These are phyloP conservation scores for Athalia circularis DNA, from an alignment of 2,888 invertebrate genomes.

Conservation along the genomic window DNA sequence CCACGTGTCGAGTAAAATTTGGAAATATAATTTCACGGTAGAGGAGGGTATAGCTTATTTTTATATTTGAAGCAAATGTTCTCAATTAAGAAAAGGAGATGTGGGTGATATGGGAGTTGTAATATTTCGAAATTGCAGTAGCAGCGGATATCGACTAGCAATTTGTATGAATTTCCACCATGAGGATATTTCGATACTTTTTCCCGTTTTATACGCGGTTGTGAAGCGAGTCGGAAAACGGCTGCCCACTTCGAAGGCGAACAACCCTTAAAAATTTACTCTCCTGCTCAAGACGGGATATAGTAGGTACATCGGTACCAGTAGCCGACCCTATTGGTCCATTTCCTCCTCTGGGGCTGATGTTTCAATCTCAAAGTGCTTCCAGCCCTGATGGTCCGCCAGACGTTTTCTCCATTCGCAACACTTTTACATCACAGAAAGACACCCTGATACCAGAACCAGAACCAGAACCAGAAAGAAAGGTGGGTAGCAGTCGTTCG, in stretches of 20 bases:
- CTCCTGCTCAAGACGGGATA: background rate
- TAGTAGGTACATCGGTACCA: slow-evolving; percentile 6
- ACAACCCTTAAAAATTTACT: slow-evolving; percentile 57
- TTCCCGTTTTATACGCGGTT: background rate
- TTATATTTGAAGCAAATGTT: no score
- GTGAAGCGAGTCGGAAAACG: slow-evolving; percentile 1
- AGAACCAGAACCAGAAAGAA: background rate
- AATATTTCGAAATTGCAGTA: no score
- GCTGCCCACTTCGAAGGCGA: slow-evolving; percentile 52
- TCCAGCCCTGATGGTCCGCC: no score
- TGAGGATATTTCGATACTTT: no score
- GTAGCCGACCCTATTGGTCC: slow-evolving; percentile 24
- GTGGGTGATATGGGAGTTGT: no score
- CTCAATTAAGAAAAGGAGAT: no score
- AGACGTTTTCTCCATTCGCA: no score
- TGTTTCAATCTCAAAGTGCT: slow-evolving; percentile 45
- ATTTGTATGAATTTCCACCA: no score
- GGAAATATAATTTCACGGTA: no score
- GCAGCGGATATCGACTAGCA: no score
- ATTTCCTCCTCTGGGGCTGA: slow-evolving; percentile 34
- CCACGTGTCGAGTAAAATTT: no score
- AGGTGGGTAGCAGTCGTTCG: slow-evolving; percentile 45
- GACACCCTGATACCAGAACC: background rate
- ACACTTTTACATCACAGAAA: slow-evolving; percentile 25
- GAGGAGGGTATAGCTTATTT: no score